These are phyloP conservation scores for Styela clava DNA, from an alignment of 23 tunicate species.

Conservation along the genomic window DNA sequence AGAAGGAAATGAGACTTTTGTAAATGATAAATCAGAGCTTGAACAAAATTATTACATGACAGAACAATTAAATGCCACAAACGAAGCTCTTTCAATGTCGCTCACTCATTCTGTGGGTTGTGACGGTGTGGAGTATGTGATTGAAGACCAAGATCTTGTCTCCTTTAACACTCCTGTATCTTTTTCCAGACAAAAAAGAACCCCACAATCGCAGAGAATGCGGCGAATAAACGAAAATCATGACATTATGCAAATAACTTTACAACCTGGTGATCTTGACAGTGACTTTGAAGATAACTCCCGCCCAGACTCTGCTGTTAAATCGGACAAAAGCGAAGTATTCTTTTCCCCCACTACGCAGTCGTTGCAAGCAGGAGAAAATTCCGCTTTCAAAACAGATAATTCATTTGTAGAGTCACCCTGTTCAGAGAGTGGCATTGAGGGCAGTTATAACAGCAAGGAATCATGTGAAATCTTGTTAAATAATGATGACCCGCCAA, in stretches of 20 bases:
- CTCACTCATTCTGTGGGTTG: not conserved
- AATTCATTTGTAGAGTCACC: not conserved
- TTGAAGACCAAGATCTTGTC: conserved; percentile 18
- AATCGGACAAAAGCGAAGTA: not conserved
- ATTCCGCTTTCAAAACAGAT: not conserved
- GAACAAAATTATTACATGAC: not conserved
- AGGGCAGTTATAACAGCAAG: not conserved
- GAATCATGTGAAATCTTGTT: conserved; percentile 4
- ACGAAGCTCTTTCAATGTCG: not conserved
- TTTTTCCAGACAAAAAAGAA: not conserved
- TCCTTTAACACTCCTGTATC: not conserved
- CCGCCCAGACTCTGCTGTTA: not conserved
- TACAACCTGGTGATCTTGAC: not conserved
- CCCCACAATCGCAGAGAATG: not conserved
- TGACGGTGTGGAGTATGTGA: not conserved
- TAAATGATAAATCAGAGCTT: not conserved
- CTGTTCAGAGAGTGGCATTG: conserved; percentile 11
- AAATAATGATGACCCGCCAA: not conserved
- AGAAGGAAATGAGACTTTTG: not conserved
- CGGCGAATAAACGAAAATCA: not conserved
- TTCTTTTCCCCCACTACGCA: not conserved
- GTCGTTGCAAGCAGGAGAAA: not conserved
- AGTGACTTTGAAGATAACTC: conserved; percentile 14
- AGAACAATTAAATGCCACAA: not conserved
- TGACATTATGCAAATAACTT: conserved; percentile 2